Conservation (phyloP, 53 echinoderm and acorn worm species). For the Zoroaster sp. region DNA sequence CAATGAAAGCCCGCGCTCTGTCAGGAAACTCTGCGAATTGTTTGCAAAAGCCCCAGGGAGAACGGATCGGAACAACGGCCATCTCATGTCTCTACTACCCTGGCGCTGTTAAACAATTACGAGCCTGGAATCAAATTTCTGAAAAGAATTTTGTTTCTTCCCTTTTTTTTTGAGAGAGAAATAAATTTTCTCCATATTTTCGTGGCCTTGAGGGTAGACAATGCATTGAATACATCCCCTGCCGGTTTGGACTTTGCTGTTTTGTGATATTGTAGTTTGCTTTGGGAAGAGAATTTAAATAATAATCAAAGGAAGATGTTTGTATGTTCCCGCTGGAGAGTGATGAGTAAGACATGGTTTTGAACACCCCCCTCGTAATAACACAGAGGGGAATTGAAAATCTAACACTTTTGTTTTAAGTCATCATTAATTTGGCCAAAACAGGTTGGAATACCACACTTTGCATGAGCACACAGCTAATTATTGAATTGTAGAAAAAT, state of each 20-base stretch:
- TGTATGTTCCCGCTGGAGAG: too few species aligned
- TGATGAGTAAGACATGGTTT: too few species aligned
- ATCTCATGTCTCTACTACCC: background rate
- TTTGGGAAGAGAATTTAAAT: background rate
- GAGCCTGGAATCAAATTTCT: background rate
- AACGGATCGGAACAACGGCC: background rate
- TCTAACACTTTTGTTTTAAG: too few species aligned
- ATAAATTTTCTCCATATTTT: background rate
- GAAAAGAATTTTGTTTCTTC: background rate
- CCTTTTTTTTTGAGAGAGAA: background rate
- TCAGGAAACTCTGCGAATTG: conserved; percentile 26
- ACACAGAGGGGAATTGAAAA: too few species aligned
- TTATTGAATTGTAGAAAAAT: too few species aligned
- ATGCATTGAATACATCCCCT: background rate
- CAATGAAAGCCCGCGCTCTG: background rate
- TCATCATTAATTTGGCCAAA: too few species aligned
- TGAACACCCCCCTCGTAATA: too few species aligned
- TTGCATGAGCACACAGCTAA: too few species aligned
- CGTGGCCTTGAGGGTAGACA: background rate
- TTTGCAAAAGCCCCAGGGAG: conserved; percentile 7
- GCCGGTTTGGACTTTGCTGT: background rate
- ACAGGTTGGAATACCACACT: too few species aligned
- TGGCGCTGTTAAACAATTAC: conserved; percentile 16
- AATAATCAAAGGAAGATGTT: too few species aligned
- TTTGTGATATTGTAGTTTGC: background rate